These are phyloP conservation scores for Takifugu flavidus DNA, from an alignment of 2,113 vertebrate genomes.

Conservation along the genomic window DNA sequence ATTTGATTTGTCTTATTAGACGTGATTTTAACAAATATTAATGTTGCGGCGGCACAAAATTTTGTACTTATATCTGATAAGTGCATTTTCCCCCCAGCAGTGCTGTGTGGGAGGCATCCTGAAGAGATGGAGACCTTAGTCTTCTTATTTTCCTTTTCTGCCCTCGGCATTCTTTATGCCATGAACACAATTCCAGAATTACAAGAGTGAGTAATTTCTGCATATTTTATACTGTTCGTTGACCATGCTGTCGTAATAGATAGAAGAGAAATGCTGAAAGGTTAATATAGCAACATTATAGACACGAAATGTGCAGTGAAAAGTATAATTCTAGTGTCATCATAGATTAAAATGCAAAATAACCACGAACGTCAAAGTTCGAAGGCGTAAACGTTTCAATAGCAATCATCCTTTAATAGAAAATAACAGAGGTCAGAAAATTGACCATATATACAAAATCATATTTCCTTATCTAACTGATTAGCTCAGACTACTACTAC, in stretches of 20 bases:
- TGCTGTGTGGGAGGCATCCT: constrained; percentile 1
- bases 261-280: no score
- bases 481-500: no score
- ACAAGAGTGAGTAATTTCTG: constrained; percentile 79
- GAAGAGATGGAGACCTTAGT: constrained; percentile 65
- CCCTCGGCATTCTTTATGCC: constrained; percentile 77
- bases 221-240: neutral
- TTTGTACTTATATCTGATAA: neutral
- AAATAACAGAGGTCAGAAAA: neutral
- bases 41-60: no score
- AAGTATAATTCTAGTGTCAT: no score
- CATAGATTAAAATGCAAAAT: no score
- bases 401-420: neutral
- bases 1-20: neutral
- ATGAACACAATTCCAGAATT: constrained; percentile 72
- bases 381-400: neutral
- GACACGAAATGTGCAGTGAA: no score
- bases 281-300: no score
- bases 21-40: neutral
- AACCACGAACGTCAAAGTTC: no score
- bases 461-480: no score
- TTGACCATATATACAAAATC: neutral
- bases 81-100: constrained; percentile 19
- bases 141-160: constrained; percentile 78
- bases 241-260: no score